phyloP scores from a whole-genome alignment of 2,113 vertebrate genomes.

The Australoheros scitulus region DNA sequence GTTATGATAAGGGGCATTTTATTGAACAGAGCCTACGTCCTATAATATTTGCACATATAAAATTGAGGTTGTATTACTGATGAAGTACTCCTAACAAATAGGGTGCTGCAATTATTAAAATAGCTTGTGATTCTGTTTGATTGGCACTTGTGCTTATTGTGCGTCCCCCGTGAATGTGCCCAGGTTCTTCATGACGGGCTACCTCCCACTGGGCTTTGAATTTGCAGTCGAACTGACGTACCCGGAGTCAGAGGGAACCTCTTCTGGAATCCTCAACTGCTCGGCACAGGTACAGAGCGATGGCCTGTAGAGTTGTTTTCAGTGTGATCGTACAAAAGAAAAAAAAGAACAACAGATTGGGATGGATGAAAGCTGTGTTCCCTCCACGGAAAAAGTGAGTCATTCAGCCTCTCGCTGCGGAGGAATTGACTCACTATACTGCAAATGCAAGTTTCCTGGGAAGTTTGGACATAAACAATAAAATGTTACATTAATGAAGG shows the following conservation, averaged over 20 bases:
- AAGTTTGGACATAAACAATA: slow-evolving; percentile 3
- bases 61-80: background rate
- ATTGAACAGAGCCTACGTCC: background rate
- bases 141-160: background rate
- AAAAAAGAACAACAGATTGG: background rate
- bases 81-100: background rate
- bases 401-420: background rate
- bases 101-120: background rate
- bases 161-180: background rate
- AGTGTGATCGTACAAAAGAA: background rate
- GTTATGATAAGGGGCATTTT: background rate
- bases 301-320: background rate
- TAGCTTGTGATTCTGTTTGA: background rate
- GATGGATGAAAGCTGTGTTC: background rate
- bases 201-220: slow-evolving; percentile 94
- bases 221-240: slow-evolving; percentile 95
- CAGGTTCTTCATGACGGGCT: slow-evolving; percentile 98
- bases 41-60: background rate
- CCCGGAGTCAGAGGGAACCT: slow-evolving; percentile 94
- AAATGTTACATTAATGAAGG: background rate
- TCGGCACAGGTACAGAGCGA: slow-evolving; percentile 87
- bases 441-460: background rate
- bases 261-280: slow-evolving; percentile 94
- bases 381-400: background rate
- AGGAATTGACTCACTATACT: slow-evolving; percentile 3